phyloP scores from a whole-genome alignment of 2,797 vertebrate genomes.

The Acrossocheilus wenchowensis region DNA sequence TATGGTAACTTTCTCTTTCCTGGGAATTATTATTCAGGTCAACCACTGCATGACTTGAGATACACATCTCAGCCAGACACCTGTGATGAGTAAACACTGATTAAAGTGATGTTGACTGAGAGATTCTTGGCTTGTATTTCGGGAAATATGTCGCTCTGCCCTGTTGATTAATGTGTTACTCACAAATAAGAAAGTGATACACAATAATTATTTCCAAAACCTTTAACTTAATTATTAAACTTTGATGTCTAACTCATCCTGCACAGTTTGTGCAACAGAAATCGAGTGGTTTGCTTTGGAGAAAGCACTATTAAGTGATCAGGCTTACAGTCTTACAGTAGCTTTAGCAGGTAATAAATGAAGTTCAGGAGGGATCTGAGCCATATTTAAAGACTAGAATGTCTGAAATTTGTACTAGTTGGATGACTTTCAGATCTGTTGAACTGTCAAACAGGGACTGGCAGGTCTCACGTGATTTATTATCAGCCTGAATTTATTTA shows the following conservation, averaged over 20 bases:
- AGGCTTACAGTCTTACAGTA: neutral
- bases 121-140: conserved; percentile 61
- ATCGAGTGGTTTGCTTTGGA: neutral
- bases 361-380: neutral
- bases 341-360: neutral
- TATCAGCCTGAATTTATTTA: conserved; percentile 3
- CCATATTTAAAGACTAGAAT: neutral
- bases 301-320: neutral
- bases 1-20: neutral
- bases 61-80: neutral
- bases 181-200: conserved; percentile 46
- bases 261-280: neutral
- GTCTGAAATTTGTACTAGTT: neutral
- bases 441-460: neutral
- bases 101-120: conserved; percentile 58
- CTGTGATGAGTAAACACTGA: conserved; percentile 61
- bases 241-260: conserved; percentile 41
- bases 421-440: neutral
- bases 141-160: conserved; percentile 55
- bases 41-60: neutral
- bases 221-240: conserved; percentile 34
- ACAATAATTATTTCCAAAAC: conserved; percentile 56
- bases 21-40: neutral
- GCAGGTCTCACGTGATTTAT: neutral
- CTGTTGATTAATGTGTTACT: conserved; percentile 54